phyloP scores from a whole-genome alignment of 2,113 vertebrate genomes.

The Malurus melanocephalus region DNA sequence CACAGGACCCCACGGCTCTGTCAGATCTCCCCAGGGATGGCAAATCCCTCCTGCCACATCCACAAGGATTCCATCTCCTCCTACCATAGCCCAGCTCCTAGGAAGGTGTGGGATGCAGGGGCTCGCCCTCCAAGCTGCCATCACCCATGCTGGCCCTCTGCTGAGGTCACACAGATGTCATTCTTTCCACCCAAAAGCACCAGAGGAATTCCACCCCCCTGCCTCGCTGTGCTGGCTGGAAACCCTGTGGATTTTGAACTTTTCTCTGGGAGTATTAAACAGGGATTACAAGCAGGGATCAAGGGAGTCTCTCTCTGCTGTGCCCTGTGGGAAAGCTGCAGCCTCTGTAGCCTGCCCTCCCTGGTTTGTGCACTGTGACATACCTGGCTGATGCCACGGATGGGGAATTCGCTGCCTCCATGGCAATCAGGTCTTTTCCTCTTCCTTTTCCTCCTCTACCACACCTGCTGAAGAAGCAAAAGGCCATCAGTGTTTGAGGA shows the following conservation, averaged over 20 bases:
- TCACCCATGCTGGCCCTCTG: not conserved
- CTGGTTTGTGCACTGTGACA: rapidly evolving
- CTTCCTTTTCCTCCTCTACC: not conserved
- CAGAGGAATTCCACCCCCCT: not conserved
- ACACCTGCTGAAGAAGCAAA: not conserved
- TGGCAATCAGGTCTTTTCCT: not conserved
- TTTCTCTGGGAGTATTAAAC: not conserved
- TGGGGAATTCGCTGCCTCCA: not conserved
- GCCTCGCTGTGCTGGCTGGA: not conserved
- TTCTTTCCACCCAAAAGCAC: constrained; percentile 20
- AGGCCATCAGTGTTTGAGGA: not conserved
- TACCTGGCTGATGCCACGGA: rapidly evolving
- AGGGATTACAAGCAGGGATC: not conserved
- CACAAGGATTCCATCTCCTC: not conserved
- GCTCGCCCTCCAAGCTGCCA: not conserved
- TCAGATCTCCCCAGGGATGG: too few relatives aligned
- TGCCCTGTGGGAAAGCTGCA: not conserved
- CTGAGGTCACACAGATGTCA: not conserved
- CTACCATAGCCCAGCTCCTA: rapidly evolving
- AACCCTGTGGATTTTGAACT: constrained; percentile 32
- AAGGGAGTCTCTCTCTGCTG: not conserved
- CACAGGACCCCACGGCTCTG: rapidly evolving
- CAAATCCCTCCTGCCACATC: not conserved
- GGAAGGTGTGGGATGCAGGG: not conserved
- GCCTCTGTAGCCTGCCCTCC: not conserved